These are phyloP conservation scores for Trissoscelio sp. DNA, from an alignment of 2,888 invertebrate genomes.

Conservation along the genomic window DNA sequence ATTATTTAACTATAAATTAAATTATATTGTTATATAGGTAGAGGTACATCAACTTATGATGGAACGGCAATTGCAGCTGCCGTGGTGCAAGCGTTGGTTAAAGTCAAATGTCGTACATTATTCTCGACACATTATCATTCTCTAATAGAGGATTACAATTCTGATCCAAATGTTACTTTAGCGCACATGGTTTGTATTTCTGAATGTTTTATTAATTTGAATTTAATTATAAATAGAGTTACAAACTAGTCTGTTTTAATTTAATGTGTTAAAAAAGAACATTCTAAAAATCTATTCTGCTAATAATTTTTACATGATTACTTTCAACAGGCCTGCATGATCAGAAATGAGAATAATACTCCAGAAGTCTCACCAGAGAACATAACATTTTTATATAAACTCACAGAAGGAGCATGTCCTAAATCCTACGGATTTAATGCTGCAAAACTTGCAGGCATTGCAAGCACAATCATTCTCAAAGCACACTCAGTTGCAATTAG, in stretches of 20 bases:
- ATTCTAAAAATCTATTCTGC: not conserved
- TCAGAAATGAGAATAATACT: constrained; percentile 89
- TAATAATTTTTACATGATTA: not conserved
- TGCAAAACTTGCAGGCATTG: constrained; percentile 95
- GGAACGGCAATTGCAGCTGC: constrained; percentile 98
- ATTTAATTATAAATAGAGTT: too few species aligned
- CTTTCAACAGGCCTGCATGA: constrained; percentile 94
- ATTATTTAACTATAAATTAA: too few species aligned
- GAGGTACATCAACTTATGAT: constrained; percentile 98
- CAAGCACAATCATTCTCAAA: constrained; percentile 87
- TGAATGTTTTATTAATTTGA: not conserved
- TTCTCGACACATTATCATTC: constrained; percentile 98
- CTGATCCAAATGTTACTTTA: constrained; percentile 87
- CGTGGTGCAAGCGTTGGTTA: constrained; percentile 91
- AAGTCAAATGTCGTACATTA: constrained; percentile 90
- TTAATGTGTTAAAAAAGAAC: too few species aligned
- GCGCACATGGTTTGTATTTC: constrained; percentile 91
- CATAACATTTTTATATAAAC: constrained; percentile 97
- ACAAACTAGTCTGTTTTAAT: too few species aligned
- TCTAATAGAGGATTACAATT: constrained; percentile 92
- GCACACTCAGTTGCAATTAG: constrained; percentile 87
- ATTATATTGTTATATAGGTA: too few species aligned
- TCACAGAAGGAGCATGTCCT: constrained; percentile 95
- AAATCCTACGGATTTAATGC: constrained; percentile 99
- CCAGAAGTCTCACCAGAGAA: constrained; percentile 92